Evolutionary conservation across 2,797 vertebrate genomes (phyloP).

Genomic region (Hydrocynus forskahlii): DNA sequence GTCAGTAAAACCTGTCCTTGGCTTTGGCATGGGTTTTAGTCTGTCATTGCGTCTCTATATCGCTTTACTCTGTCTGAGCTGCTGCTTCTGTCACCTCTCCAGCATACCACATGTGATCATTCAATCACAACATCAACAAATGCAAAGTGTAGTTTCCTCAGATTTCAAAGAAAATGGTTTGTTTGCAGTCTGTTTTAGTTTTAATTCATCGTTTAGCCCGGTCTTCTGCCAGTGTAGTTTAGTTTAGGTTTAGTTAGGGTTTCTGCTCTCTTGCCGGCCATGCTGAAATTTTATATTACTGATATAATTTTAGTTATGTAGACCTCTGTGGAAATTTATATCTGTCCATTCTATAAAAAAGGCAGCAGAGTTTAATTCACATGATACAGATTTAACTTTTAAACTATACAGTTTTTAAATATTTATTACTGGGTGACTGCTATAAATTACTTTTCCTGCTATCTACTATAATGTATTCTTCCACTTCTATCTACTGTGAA

Average conservation of each 20-base stretch:
- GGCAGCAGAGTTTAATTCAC: background rate
- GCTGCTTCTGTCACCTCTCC: slow-evolving; percentile 17
- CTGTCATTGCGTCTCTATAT: background rate
- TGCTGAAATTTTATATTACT: background rate
- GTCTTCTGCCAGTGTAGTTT: background rate
- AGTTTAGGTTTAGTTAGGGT: too few relatives aligned
- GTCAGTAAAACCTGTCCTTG: background rate
- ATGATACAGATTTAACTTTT: background rate
- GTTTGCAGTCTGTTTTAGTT: background rate
- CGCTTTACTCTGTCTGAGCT: slow-evolving; percentile 38
- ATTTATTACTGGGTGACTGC: too few relatives aligned
- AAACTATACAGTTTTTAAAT: background rate
- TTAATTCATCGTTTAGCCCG: background rate
- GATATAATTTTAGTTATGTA: slow-evolving; percentile 1
- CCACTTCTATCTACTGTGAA: too few relatives aligned
- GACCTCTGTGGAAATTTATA: slow-evolving; percentile 2
- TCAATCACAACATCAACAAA: slow-evolving; percentile 22
- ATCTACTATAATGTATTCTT: too few relatives aligned
- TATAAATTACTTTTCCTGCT: too few relatives aligned
- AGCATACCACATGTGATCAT: slow-evolving; percentile 13
- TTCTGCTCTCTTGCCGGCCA: background rate
- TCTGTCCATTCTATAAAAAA: background rate
- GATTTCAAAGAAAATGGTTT: background rate
- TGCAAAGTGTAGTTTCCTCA: background rate
- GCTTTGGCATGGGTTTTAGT: background rate